Evolutionary conservation across 2,888 invertebrate genomes (phyloP).

Genomic region (Eupithecia subfuscata): DNA sequence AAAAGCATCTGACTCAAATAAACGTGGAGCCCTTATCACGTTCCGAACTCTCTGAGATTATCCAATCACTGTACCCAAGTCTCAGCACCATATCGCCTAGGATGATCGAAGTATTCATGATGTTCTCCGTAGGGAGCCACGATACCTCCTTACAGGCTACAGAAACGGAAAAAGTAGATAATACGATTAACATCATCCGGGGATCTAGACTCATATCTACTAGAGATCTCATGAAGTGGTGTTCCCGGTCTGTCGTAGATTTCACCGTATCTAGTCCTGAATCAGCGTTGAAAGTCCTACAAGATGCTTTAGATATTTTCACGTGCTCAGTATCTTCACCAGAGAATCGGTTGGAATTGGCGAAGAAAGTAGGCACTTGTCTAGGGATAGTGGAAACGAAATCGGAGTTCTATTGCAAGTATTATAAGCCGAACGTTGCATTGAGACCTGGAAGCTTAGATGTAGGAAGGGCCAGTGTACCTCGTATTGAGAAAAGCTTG

Average conservation of each 20-base stretch:
- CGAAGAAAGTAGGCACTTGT: conserved; percentile 90
- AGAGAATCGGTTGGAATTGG: conserved; percentile 86
- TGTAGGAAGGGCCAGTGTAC: conserved; percentile 88
- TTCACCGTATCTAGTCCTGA: conserved; percentile 89
- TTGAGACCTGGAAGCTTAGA: conserved; percentile 84
- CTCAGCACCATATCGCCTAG: conserved; percentile 89
- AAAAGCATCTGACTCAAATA: conserved; percentile 92
- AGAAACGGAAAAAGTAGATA: conserved; percentile 56
- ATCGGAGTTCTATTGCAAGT: conserved; percentile 91
- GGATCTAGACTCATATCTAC: conserved; percentile 89
- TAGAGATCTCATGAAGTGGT: conserved; percentile 97
- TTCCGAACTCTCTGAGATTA: conserved; percentile 89
- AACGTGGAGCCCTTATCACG: conserved; percentile 91
- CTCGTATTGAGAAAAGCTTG: conserved; percentile 70
- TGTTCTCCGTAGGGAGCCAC: conserved; percentile 90
- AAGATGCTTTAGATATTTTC: conserved; percentile 96
- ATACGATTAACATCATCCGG: conserved; percentile 64
- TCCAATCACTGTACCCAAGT: conserved; percentile 87
- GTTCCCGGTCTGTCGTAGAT: conserved; percentile 89
- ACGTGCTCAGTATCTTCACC: conserved; percentile 89
- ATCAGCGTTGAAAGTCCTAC: conserved; percentile 88
- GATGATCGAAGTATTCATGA: conserved; percentile 92
- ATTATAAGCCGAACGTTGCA: conserved; percentile 90
- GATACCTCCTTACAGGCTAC: conserved; percentile 76
- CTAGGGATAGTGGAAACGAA: conserved; percentile 92